Base-by-base conservation (phyloP, 2,797 vertebrate genomes). In the Molothrus aeneus region DNA sequence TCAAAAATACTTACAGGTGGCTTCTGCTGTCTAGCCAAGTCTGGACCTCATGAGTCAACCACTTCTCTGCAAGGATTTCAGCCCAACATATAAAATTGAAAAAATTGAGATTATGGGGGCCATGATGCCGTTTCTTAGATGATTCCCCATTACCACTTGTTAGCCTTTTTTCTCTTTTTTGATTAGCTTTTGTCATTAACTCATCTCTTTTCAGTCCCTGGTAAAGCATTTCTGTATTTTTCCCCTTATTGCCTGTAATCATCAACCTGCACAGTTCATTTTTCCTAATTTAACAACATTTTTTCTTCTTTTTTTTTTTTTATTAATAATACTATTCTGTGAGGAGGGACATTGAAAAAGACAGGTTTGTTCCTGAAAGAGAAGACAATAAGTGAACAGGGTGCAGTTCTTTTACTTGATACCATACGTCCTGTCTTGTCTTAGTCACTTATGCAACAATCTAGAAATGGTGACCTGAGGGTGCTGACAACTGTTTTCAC, bases 371-470 rank as follows among this genome's bases (percentile, higher is more conserved):
- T 83, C 25, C n/a, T 48, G 28, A 66, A 91, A 28, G 11, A 31
- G 28, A 59, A 78, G 31, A 68, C 26, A 88, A 6, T 20, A 61
- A 56, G 8, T 26, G 34, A 34, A 59, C 3, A 40, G 12, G 13
- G 18, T 61, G 43, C 18, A 74, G 31, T 13, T 86, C 29, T 73
- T 92, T 42, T 42, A 19, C 24, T 65, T 69, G 11, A 13, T 56
- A 54, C 18, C 1, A 0, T 47, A 13, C 1, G 0, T 72, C 45
- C 57, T 56, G 34, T 56, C 21, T 63, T 90, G 22, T 42, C 63
- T 73, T 40, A 61, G 32, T 83, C 14, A 34, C 14, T 77, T 83
- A 54, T 53, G 8, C 29, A 57, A 1, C 29, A 47, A 24, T 15
- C 51, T 64, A 42, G 66, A 57, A 91, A 38, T 3, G 13, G 28